A percentile compares a stretch with the other conserved stretches of the same genome.
phyloP scores from a whole-genome alignment of 2,888 invertebrate species.

The Thumatha senex region DNA sequence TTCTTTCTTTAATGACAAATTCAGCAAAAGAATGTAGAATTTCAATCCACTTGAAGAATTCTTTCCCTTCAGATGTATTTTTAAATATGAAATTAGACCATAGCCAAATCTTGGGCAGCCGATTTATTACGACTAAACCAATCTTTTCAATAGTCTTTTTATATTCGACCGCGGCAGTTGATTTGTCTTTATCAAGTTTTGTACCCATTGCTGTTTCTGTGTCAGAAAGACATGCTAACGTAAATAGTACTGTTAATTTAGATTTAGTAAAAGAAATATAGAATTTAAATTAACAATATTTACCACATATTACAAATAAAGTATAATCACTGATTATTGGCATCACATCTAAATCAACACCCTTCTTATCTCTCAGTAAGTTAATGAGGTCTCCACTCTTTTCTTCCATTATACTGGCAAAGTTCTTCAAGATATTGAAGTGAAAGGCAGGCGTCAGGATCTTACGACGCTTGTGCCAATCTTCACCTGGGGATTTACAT shows the following conservation, averaged over 20 bases:
- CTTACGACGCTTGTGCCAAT: constrained; percentile 74
- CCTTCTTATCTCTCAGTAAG: constrained; percentile 39
- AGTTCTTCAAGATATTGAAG: constrained; percentile 41
- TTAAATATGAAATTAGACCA: constrained; percentile 80
- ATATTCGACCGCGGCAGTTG: constrained; percentile 67
- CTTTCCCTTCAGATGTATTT: constrained; percentile 37
- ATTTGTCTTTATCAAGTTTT: constrained; percentile 66
- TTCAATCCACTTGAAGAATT: background rate
- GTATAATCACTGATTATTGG: constrained; percentile 82
- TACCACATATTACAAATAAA: constrained; percentile 87
- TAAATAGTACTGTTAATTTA: too few species aligned
- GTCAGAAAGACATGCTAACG: background rate
- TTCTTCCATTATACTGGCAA: constrained; percentile 56
- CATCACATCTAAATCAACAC: constrained; percentile 64
- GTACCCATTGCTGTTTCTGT: constrained; percentile 86
- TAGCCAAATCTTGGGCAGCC: constrained; percentile 80
- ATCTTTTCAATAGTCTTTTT: constrained; percentile 73
- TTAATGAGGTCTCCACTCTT: constrained; percentile 52
- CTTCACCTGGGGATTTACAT: constrained; percentile 55
- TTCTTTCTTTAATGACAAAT: constrained; percentile 8
- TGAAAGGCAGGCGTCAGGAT: too few species aligned
- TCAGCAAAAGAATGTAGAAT: constrained; percentile 4
- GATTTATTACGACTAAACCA: constrained; percentile 45
- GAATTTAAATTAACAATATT: too few species aligned
- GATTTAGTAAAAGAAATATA: too few species aligned